A percentile compares a stretch with the other conserved stretches of the same genome.
phyloP scores from a whole-genome alignment of 1,140 invertebrate genomes.

The Drosophila persimilis region DNA sequence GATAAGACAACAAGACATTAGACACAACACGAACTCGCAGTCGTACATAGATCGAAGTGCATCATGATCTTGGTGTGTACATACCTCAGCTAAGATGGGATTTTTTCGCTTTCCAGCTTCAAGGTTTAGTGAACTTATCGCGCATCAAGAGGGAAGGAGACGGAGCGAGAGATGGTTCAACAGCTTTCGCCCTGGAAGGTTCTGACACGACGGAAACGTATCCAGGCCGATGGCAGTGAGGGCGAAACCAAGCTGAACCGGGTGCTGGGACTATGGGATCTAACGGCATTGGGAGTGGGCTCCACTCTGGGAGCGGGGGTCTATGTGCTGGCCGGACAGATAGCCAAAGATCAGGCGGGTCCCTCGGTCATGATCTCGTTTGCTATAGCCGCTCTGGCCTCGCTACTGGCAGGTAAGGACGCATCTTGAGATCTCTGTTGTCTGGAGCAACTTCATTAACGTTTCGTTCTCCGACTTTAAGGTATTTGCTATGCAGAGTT shows the following conservation, averaged over 20 bases:
- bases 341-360: conserved; percentile 91
- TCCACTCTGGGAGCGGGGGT: conserved; percentile 94
- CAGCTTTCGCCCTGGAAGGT: conserved; percentile 76
- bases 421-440: no score
- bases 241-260: conserved; percentile 72
- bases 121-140: conserved; percentile 56
- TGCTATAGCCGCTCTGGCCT: conserved; percentile 92
- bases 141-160: conserved; percentile 4
- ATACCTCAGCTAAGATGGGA: conserved; percentile 20
- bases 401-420: conserved; percentile 89
- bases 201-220: conserved; percentile 70
- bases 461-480: conserved; percentile 82
- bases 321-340: conserved; percentile 93
- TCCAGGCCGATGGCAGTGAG: conserved; percentile 62
- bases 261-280: conserved; percentile 89
- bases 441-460: no score
- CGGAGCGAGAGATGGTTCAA: conserved; percentile 50
- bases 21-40: not conserved
- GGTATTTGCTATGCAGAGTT: conserved; percentile 95
- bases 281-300: conserved; percentile 92
- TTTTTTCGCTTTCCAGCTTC: conserved; percentile 22
- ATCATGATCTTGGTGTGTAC: conserved; percentile 60
- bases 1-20: conserved; percentile 45
- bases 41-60: conserved; percentile 22
- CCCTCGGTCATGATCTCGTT: conserved; percentile 93